Conservation (phyloP, 2,113 vertebrate species). For the Platycercus adscitus region DNA sequence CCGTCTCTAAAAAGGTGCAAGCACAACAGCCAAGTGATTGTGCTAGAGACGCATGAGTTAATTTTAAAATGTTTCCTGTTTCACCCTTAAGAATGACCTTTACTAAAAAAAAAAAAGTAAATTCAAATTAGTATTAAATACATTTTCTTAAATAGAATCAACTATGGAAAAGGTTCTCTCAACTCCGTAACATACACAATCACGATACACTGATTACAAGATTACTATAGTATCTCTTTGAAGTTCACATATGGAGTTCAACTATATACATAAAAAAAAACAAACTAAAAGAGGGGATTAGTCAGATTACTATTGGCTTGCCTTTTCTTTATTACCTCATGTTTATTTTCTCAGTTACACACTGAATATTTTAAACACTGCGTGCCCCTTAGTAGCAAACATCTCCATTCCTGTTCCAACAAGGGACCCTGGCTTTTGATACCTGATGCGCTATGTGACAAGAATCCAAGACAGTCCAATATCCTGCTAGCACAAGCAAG, state of each 20-base stretch:
- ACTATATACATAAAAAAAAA: neutral
- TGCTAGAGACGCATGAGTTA: neutral
- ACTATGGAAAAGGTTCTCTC: neutral
- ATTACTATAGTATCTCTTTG: neutral
- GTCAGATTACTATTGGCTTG: neutral
- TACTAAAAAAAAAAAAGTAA: neutral
- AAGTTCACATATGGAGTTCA: neutral
- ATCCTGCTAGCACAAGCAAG: neutral
- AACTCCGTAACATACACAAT: neutral
- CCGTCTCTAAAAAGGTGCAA: neutral
- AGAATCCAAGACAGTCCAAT: neutral
- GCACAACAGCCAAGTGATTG: neutral
- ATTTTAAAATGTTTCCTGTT: neutral
- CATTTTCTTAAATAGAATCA: neutral
- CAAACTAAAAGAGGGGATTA: neutral
- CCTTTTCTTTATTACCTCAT: neutral
- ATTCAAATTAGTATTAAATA: neutral
- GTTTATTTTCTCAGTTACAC: neutral
- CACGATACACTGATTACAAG: neutral
- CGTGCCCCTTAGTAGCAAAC: fast-evolving
- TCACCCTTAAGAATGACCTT: neutral
- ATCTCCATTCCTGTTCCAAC: neutral
- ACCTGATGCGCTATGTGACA: fast-evolving
- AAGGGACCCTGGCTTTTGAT: neutral
- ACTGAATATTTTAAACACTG: neutral